Percentiles rank a stretch among this genome's conserved stretches.
These are phyloP conservation scores for Podargus strigoides DNA, from an alignment of 2,797 vertebrate species.

Conservation along the genomic window DNA sequence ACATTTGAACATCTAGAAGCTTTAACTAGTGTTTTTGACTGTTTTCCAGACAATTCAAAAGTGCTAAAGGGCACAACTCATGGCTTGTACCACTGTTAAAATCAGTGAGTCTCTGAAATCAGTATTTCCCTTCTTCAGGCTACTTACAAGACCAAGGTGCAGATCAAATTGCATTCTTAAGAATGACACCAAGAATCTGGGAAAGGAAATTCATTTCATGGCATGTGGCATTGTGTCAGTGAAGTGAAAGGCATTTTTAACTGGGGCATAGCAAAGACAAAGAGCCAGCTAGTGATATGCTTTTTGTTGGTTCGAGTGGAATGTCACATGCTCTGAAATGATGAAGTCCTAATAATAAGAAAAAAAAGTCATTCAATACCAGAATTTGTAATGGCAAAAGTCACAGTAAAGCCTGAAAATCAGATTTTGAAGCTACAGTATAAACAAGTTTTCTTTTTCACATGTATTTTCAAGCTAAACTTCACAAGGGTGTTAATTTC, in stretches of 20 bases:
- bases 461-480: not conserved
- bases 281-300: not conserved
- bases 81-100: not conserved
- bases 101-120: not conserved
- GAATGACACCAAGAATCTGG: not conserved
- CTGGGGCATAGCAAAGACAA: not conserved
- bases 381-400: not conserved
- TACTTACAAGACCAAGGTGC: not conserved
- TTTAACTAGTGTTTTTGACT: not conserved
- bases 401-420: not conserved
- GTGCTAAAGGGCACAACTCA: not conserved
- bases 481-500: not conserved
- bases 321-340: not conserved
- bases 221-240: not conserved
- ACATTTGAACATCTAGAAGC: not conserved
- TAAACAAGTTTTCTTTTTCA: not conserved
- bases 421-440: not conserved
- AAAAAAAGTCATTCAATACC: not conserved
- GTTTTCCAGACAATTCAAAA: not conserved
- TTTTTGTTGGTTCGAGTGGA: not conserved
- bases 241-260: not conserved
- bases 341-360: not conserved
- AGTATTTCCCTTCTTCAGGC: not conserved
- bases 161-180: not conserved
- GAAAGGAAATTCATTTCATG: not conserved